Evolutionary conservation across 2,113 vertebrate species (phyloP), one percentile per base, ranked within the genome.

Genomic region (Chionomys nivalis): DNA sequence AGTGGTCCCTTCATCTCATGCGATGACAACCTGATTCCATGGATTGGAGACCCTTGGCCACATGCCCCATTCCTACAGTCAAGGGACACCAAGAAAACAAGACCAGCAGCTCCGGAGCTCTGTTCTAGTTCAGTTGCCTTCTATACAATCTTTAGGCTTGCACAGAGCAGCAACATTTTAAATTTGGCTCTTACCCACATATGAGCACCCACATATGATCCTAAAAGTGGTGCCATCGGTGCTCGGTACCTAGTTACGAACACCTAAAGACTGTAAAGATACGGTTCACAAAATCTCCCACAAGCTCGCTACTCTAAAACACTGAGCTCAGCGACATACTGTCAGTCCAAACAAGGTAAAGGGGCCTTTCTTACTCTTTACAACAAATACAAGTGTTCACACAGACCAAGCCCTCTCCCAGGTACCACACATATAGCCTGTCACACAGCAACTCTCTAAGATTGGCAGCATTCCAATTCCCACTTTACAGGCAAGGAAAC

Each of bases 161-260:
- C 89, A 89, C 19, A 78, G 90, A 61, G 91, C 93, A 94, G 92
- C 28, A 52, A 68, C 78, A 7, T 65, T 88, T 89, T 92, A 86
- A 88, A 82, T 92, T 85, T 78, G 73, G 89, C 75, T 83, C 58
- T 42, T 28, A 87, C 47, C 52, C 87, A 97, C 88, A 83, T 83
- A 33, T 10, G 61, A 81, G 68, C 47, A 55, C 0, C 39, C 36
- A 44, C n/a, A n/a, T n/a, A n/a, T n/a, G n/a, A n/a, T 55, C 31
- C n/a, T 86, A 49, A 82, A 5, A 7, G 42, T 73, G 70, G 24
- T 73, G 31, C 81, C 36, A 52, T 79, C 12, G 65, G 83, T 68
- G 33, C 82, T 39, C 7, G 10, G 12, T 36, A 65, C 33, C 21
- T 89, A 96, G 8, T 11, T 4, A 26, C 55, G n/a, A 89, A 81